Percentiles rank a stretch among this genome's conserved stretches.
Evolutionary conservation across 2,797 vertebrate genomes (phyloP).

Genomic region (Clamator glandarius): DNA sequence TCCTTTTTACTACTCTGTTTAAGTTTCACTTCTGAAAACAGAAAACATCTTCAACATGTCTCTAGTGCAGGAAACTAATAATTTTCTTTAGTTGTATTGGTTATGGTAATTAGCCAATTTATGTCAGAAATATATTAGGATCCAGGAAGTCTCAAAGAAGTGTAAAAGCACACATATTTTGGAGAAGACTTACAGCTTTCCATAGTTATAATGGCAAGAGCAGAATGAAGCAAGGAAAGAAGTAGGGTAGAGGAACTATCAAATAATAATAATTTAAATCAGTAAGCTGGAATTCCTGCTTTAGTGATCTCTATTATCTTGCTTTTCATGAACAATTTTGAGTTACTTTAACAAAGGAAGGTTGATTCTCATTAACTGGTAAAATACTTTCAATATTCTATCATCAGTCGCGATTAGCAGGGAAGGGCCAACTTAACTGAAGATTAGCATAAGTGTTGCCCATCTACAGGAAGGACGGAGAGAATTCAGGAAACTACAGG

Average conservation of each 20-base stretch:
- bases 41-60: background rate
- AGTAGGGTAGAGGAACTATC: background rate
- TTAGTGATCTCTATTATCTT: background rate
- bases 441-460: too few relatives aligned
- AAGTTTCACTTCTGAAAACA: background rate
- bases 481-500: too few relatives aligned
- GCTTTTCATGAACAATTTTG: background rate
- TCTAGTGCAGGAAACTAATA: background rate
- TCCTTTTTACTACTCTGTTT: background rate
- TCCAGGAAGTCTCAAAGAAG: background rate
- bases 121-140: background rate
- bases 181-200: background rate
- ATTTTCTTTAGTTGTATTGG: background rate
- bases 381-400: background rate
- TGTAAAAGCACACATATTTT: background rate
- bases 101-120: background rate
- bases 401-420: too few relatives aligned
- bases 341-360: background rate
- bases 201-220: background rate
- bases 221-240: background rate
- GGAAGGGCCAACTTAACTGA: too few relatives aligned
- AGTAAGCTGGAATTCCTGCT: background rate
- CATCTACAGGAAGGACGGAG: too few relatives aligned
- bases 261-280: background rate
- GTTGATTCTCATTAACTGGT: background rate